Base-by-base conservation (phyloP, 2,113 vertebrate genomes). In the Salvelinus namaycush region DNA sequence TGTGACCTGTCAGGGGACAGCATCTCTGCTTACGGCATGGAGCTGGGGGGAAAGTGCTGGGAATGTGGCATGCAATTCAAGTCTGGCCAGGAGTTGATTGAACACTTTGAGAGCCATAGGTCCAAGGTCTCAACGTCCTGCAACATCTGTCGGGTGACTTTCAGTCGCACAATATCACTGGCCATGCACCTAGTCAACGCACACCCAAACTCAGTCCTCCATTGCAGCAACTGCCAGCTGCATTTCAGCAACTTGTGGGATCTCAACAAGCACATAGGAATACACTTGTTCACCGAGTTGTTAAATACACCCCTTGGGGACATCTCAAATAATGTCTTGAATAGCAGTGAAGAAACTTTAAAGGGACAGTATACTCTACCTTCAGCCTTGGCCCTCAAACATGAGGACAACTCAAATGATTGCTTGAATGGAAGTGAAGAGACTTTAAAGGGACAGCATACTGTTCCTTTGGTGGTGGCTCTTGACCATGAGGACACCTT, bases 261-360 rank as follows among this genome's bases (percentile, higher is more conserved):
- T 26, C 70, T 91, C 49, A 91, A 90, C 81, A 85, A 87, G 18
- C 88, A 92, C 73, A 81, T 85, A 7, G 85, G 75, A 64, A 74
- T 27, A 5, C 64, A 68, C 31, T 54, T 54, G 51, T 54, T 54
- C 16, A 54, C 12, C 0, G 16, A 54, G 51, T 18, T 54, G 51
- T 54, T 54, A 54, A 54, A 18, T 54, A 4, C 51, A 54, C 3
- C 12, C 3, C 51, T 18, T 16, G 65, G 12, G 34, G 8, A 12
- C 20, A 31, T 59, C n/a, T 27, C 34, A 75, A 65, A 20, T 16
- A 34, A 72, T 68, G 5, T 13, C 5, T 20, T 26, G 27, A 20
- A 22, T 22, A 12, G 67, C 34, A 20, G 31, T 49, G 18, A 65
- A 72, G 62, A 62, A 31, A 62, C 48, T 31, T 14, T 34, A 54